Evolutionary conservation across 2,888 invertebrate genomes (phyloP), one percentile per base, ranked within the genome.

Genomic region (Hirudinaria manillensis): DNA sequence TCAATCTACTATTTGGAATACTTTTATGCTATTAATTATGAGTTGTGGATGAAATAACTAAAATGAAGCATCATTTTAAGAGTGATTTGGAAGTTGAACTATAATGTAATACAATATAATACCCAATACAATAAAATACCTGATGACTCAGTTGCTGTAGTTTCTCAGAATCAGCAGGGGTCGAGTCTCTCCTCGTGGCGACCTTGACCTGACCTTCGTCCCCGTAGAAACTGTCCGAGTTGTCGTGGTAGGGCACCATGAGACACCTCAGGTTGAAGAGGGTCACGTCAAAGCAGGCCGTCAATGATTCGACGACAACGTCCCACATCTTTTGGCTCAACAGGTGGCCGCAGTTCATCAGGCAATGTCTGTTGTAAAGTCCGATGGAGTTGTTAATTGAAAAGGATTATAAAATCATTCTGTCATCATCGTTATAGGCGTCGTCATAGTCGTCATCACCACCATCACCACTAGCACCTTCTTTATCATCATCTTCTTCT

Each of bases 211-310:
- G 93, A 0, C 86, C 87, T 66, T 85, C 82, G 85, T 95, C 95
- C 0, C 95, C 95, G 84, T 94, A 94, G 86, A 95, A 96, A 83
- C 94, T 94, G 81, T 93, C 92, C 0, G 95, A 95, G 82, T 93
- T 91, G 80, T 92, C 90, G 81, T 93, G 91, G 84, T 95, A 97
- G 55, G 93, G 93, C 81, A 92, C 90, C 76, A 93, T 93, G 56
- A 97, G 87, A 86, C 93, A 93, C 78, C 92, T 91, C 75, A 96
- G 85, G 53, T 93, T 93, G 79, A 92, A 91, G 74, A 95, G 71
- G 19, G 78, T 93, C 27, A 86, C 84, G n/a, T 83, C 90, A 80
- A 93, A 91, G 45, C 93, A 93, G 81, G 92, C 89, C 81, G 92
- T 91, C 76, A 95, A 89, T 67, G 91, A 91, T 67, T 90, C 89